These are phyloP conservation scores for Eupithecia insigniata DNA, from an alignment of 2,888 invertebrate genomes.

Conservation along the genomic window DNA sequence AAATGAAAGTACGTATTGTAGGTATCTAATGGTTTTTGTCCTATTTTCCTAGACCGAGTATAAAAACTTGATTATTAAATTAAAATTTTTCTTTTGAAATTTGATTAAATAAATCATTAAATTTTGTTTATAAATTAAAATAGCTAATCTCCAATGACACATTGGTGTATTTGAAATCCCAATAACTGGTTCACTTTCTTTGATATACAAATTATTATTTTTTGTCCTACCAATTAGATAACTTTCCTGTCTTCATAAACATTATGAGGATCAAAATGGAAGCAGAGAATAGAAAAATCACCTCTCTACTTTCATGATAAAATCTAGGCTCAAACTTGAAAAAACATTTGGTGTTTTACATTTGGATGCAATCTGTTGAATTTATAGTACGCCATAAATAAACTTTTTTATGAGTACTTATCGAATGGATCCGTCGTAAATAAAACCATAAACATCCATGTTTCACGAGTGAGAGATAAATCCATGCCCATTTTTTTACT, in stretches of 20 bases:
- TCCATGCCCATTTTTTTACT: slow-evolving; percentile 13
- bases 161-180: not conserved
- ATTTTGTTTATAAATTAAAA: no score
- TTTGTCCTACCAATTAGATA: no score
- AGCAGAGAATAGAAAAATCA: not conserved
- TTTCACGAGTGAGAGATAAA: slow-evolving; percentile 30
- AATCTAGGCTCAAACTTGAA: not conserved
- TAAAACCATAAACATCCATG: slow-evolving; percentile 41
- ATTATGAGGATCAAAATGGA: not conserved
- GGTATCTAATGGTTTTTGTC: no score
- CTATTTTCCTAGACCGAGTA: no score
- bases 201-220: no score
- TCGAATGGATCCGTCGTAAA: slow-evolving; percentile 43
- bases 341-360: not conserved
- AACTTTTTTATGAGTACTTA: slow-evolving; percentile 49
- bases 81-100: no score
- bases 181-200: not conserved
- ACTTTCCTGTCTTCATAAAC: no score
- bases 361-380: slow-evolving; percentile 35
- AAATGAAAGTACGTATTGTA: no score
- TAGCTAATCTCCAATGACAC: not conserved
- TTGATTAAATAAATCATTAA: no score
- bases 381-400: slow-evolving; percentile 53
- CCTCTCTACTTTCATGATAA: not conserved
- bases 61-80: no score